A percentile compares a stretch with the other conserved stretches of the same genome.
Conservation (phyloP, 1,140 invertebrate genomes). For the Zaprionus africanus region DNA sequence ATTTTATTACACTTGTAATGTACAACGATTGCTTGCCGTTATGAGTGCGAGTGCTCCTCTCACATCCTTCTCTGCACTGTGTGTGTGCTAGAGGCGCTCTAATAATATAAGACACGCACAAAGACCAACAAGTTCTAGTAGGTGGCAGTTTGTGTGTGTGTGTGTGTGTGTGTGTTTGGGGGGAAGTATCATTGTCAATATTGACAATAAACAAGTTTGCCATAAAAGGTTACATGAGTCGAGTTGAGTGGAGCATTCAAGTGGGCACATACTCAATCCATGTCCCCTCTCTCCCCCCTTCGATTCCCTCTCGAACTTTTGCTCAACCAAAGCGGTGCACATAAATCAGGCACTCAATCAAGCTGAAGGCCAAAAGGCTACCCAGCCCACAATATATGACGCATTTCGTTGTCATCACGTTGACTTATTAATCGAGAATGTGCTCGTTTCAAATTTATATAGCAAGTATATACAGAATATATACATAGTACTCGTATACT, state of each 20-base stretch:
- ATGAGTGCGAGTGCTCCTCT: conserved; percentile 26
- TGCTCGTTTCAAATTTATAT: conserved; percentile 13
- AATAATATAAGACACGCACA: conserved; percentile 63
- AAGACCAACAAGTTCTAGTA: conserved; percentile 34
- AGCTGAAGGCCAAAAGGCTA: conserved; percentile 42
- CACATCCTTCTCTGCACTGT: conserved; percentile 13
- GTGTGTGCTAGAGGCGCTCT: conserved; percentile 57
- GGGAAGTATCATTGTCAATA: conserved; percentile 73
- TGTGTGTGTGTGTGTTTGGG: conserved; percentile 13
- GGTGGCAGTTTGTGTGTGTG: conserved; percentile 32
- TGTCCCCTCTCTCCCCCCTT: neutral
- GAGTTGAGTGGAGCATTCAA: conserved; percentile 41
- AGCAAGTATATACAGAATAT: conserved; percentile 14
- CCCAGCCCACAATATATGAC: conserved; percentile 9
- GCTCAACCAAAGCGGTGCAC: conserved; percentile 3
- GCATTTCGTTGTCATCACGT: conserved; percentile 56
- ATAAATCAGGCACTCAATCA: conserved; percentile 71
- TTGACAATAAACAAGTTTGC: conserved; percentile 83
- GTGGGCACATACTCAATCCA: conserved; percentile 27
- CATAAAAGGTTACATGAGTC: conserved; percentile 69
- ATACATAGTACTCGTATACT: conserved; percentile 25
- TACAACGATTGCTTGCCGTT: conserved; percentile 65
- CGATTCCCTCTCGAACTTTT: neutral
- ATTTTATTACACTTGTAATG: conserved; percentile 83
- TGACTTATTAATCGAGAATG: conserved; percentile 71